Conservation (phyloP, 2,888 invertebrate species). For the Cataglyphis livida region DNA sequence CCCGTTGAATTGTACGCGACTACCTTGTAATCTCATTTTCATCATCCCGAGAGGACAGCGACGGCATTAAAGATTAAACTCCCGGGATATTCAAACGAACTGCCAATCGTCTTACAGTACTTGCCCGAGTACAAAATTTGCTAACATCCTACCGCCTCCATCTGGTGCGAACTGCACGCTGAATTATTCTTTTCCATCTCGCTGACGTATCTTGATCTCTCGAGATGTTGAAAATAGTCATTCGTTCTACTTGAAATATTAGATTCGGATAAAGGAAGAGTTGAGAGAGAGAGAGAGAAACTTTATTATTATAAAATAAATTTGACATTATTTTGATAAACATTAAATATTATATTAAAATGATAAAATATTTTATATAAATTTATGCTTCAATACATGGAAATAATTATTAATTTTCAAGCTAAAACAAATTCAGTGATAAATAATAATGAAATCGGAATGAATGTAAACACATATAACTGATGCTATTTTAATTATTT, state of each 20-base stretch:
- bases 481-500: neutral
- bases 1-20: conserved; percentile 31
- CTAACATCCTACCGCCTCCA: conserved; percentile 5
- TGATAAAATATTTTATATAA: neutral
- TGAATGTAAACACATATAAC: neutral
- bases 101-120: conserved; percentile 46
- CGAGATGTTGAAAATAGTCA: neutral
- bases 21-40: conserved; percentile 60
- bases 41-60: conserved; percentile 42
- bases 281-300: neutral
- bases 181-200: conserved; percentile 47
- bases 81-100: conserved; percentile 59
- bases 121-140: conserved; percentile 33
- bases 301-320: neutral
- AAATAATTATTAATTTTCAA: neutral
- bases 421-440: neutral
- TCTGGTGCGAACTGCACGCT: neutral
- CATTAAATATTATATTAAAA: neutral
- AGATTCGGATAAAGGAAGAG: conserved; percentile 3
- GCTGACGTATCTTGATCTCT: conserved; percentile 16
- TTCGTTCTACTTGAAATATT: conserved; percentile 20
- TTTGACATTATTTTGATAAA: neutral
- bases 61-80: conserved; percentile 57
- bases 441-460: neutral
- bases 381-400: neutral